Evolutionary conservation across 2,888 invertebrate species (phyloP).

Genomic region (Xanthia icteritia): DNA sequence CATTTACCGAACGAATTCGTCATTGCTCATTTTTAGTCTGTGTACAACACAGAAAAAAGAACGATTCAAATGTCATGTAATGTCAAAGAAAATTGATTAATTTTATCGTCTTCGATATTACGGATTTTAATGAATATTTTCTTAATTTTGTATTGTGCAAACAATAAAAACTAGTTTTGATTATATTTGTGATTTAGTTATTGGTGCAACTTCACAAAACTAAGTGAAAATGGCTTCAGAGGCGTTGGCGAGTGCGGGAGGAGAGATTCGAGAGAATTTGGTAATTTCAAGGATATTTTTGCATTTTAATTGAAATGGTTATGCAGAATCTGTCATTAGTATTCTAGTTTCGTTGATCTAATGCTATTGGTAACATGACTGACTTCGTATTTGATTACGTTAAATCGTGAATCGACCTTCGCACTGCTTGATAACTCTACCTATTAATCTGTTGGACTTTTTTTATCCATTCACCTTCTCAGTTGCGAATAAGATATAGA

Average conservation of each 20-base stretch:
- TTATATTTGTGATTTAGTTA: conserved; percentile 22
- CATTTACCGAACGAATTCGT: conserved; percentile 9
- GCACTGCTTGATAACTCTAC: conserved; percentile 59
- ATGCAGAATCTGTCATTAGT: conserved; percentile 32
- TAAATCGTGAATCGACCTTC: conserved; percentile 73
- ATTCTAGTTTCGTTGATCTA: conserved; percentile 35
- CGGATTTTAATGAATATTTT: conserved; percentile 38
- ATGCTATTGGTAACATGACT: conserved; percentile 27
- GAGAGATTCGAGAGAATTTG: conserved; percentile 86
- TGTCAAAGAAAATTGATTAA: conserved; percentile 59
- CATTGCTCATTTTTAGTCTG: conserved; percentile 16
- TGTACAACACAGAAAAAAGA: conserved; percentile 20
- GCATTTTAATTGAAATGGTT: conserved; percentile 25
- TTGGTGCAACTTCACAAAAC: conserved; percentile 17
- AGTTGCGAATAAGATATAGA: background rate
- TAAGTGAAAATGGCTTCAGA: conserved; percentile 81
- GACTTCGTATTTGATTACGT: conserved; percentile 40
- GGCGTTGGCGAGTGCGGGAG: conserved; percentile 75
- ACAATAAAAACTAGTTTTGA: conserved; percentile 26
- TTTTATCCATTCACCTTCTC: conserved; percentile 33
- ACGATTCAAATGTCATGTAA: conserved; percentile 43
- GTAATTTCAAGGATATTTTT: conserved; percentile 70
- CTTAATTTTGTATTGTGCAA: conserved; percentile 31
- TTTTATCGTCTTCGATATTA: conserved; percentile 37
- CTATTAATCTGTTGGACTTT: conserved; percentile 24